Evolutionary conservation across 2,113 vertebrate genomes (phyloP).

Genomic region (Crotalus helleri): DNA sequence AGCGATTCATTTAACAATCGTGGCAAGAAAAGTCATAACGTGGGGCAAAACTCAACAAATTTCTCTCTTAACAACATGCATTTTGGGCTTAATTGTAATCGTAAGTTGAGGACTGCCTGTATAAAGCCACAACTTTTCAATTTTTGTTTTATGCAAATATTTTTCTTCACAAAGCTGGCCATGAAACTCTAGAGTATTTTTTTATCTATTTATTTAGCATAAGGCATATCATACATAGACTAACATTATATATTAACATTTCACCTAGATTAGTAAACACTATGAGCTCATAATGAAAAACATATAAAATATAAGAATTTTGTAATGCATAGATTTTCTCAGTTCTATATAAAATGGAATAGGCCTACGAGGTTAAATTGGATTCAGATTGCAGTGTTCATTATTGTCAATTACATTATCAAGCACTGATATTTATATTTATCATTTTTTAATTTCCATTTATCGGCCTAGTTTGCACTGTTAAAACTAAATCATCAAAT

Average conservation of each 20-base stretch:
- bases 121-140: not conserved
- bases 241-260: not conserved
- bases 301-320: not conserved
- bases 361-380: not conserved
- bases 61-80: too few species aligned
- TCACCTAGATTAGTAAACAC: not conserved
- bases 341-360: not conserved
- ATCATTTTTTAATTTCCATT: not conserved
- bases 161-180: not conserved
- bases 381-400: not conserved
- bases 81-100: too few species aligned
- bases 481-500: not conserved
- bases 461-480: not conserved
- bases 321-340: not conserved
- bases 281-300: not conserved
- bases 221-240: not conserved
- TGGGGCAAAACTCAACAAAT: too few species aligned
- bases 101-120: too few species aligned
- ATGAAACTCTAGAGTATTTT: not conserved
- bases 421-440: not conserved
- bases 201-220: not conserved
- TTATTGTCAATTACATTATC: not conserved
- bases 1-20: too few species aligned
- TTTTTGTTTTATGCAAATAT: not conserved
- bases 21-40: too few species aligned